Base-by-base conservation (phyloP, 2,888 invertebrate species). In the Drosophila birchii region DNA sequence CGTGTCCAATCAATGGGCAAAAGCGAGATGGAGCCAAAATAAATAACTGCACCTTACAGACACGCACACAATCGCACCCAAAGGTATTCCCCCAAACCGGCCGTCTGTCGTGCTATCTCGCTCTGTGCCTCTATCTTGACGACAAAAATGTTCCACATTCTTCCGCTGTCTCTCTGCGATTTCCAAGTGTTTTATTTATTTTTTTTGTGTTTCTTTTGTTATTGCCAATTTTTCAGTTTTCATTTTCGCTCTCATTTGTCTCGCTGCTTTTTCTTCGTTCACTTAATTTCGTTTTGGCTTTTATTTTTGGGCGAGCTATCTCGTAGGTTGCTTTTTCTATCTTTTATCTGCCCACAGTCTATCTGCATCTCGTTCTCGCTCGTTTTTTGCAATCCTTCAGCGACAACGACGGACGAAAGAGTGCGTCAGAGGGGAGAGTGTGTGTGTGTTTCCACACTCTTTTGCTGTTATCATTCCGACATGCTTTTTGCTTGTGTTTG, bases 11-110 rank as follows among this genome's bases (percentile, higher is more conserved):
- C 83, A 87, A 84, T 86, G 88, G 72, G 60, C 20, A 39, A 41
- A 67, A 36, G 56, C 60, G 80, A 78, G 76, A 86, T 77, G 71
- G 59, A 56, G 73, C 79, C 70, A 88, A 68, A 68, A 68, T 68
- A 68, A 88, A 80, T 82, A 85, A 89, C 85, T 84, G 88, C 82
- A 88, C 78, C 82, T 73, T 75, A 64, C 70, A 75, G 2, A 23
- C 45, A 60, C 62, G 49, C 53, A 77, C 57, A 66, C 76, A 54
- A 39, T 61, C 54, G 32, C 54, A 69, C 71, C 85, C 73, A 81
- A 78, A 85, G 89, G 89, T 88, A 85, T 85, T 85, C 87, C 85
- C 76, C 87, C 87, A 86, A 85, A 84, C 81, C 81, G 71, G 71
- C 59, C 69, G 45, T 70, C 32, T 32, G 29, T 49, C 34, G 18